Conservation (phyloP, 2,797 vertebrate species). For the Argentina silus region DNA sequence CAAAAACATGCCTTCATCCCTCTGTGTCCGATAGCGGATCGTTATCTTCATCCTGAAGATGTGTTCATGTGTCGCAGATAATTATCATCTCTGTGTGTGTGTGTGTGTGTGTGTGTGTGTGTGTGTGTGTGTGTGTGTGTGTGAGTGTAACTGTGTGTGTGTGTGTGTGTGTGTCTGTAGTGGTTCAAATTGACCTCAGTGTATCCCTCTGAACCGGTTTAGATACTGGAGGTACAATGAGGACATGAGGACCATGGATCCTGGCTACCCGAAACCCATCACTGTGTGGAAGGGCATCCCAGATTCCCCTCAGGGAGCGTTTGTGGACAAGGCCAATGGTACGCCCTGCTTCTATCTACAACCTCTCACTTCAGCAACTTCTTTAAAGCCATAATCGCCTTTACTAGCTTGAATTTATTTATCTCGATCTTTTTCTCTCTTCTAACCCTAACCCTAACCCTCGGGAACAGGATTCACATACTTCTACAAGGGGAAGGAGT, state of each 20-base stretch:
- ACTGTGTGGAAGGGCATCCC: conserved; percentile 91
- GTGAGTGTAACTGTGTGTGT: not conserved
- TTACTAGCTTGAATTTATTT: not conserved
- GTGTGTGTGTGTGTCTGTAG: not conserved
- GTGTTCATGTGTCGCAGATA: conserved; percentile 1
- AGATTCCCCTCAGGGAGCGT: conserved; percentile 89
- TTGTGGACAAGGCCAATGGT: conserved; percentile 90
- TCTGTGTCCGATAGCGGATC: not conserved
- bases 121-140: not conserved
- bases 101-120: conserved; percentile 4
- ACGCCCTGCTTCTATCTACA: conserved; percentile 25
- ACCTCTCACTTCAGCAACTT: too few species aligned
- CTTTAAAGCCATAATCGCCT: not conserved
- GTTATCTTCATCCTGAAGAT: not conserved
- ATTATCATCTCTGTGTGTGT: not conserved
- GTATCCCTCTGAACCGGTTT: not conserved
- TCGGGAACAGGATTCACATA: conserved; percentile 83
- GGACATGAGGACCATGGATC: conserved; percentile 89
- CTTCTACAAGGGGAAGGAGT: conserved; percentile 92
- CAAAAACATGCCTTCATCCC: conserved; percentile 27
- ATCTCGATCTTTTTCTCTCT: not conserved
- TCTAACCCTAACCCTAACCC: not conserved
- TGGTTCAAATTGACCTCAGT: not conserved
- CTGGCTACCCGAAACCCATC: conserved; percentile 89
- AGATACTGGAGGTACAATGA: conserved; percentile 92